These are phyloP conservation scores for Lepidurus apus DNA, from an alignment of 1,140 invertebrate species.

Conservation along the genomic window DNA sequence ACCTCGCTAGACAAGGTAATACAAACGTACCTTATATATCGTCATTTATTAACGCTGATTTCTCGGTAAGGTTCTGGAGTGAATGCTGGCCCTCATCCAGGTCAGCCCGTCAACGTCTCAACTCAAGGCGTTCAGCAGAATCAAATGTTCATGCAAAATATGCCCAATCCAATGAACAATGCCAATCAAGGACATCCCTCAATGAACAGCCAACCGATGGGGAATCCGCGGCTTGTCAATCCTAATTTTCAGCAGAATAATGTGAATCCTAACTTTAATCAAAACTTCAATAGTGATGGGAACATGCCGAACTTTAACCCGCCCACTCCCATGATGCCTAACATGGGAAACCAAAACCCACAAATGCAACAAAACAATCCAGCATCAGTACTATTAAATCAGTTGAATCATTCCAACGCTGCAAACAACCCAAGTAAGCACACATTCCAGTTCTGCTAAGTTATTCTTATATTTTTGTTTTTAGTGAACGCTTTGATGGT, in stretches of 20 bases:
- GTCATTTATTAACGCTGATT: background rate
- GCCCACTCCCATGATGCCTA: conserved; percentile 24
- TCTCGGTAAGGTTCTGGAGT: conserved; percentile 16
- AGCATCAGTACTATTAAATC: background rate
- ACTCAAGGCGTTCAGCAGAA: conserved; percentile 32
- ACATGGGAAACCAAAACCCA: conserved; percentile 24
- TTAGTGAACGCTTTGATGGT: background rate
- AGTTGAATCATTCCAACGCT: conserved; percentile 23
- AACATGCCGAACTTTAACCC: conserved; percentile 8
- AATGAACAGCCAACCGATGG: background rate
- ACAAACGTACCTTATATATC: background rate
- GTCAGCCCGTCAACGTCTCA: conserved; percentile 31
- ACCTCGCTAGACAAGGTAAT: conserved; percentile 66
- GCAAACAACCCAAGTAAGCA: conserved; percentile 26
- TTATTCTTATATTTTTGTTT: background rate
- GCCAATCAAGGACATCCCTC: background rate
- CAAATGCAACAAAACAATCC: conserved; percentile 27
- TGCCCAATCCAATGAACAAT: conserved; percentile 33
- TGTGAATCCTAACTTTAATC: conserved; percentile 1
- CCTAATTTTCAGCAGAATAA: conserved; percentile 16
- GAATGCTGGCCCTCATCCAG: conserved; percentile 32
- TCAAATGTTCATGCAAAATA: conserved; percentile 28
- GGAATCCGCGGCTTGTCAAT: background rate
- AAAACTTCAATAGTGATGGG: background rate
- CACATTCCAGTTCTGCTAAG: background rate